Conservation (phyloP, 2,113 vertebrate genomes). For the Pavo muticus region DNA sequence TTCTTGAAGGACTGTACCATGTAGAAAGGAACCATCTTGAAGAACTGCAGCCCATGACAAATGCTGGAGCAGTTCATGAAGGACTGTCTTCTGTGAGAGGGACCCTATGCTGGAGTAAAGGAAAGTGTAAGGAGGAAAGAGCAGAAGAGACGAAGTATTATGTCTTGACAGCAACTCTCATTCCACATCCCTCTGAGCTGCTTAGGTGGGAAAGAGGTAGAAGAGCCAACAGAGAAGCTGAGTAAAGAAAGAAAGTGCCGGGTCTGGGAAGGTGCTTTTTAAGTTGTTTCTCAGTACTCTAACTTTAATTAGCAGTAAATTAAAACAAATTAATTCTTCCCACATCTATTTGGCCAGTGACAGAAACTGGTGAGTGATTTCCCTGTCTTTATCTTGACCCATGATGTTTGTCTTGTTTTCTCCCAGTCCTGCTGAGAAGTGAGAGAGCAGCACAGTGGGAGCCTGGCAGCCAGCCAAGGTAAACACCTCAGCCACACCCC, state of each 20-base stretch:
- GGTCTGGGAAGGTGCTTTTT: background rate
- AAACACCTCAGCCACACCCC: background rate
- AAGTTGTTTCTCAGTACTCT: background rate
- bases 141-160: background rate
- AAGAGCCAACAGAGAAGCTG: background rate
- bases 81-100: background rate
- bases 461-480: background rate
- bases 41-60: background rate
- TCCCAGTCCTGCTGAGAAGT: background rate
- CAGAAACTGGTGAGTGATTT: background rate
- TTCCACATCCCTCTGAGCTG: background rate
- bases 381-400: background rate
- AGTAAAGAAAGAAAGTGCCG: background rate
- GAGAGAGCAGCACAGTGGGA: background rate
- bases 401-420: background rate
- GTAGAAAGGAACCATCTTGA: background rate
- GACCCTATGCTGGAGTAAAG: background rate
- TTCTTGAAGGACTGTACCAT: background rate
- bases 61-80: background rate
- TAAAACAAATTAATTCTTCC: background rate
- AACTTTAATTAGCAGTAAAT: background rate
- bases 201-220: fast-evolving
- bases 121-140: background rate
- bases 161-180: background rate
- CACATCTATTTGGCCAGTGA: background rate